phyloP scores from a whole-genome alignment of 2,888 invertebrate species.

The Eurois occulta region DNA sequence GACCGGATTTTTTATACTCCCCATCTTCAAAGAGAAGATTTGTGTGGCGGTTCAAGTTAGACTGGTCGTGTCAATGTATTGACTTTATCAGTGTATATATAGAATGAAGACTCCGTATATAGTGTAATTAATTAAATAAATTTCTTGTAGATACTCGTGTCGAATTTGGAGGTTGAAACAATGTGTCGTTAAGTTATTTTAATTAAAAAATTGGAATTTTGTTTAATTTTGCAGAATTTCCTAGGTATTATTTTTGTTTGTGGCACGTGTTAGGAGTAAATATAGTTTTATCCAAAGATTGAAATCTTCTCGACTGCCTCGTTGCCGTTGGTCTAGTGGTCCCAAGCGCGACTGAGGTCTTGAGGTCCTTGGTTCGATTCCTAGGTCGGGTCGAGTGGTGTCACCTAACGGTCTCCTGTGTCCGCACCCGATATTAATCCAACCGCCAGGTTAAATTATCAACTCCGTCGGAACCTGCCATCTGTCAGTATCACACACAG shows the following conservation, averaged over 20 bases:
- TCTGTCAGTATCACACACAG: too few species aligned
- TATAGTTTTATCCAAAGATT: too few species aligned
- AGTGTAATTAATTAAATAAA: conserved; percentile 44
- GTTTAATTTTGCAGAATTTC: not conserved
- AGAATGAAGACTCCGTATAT: conserved; percentile 4
- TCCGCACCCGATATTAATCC: too few species aligned
- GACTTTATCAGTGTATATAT: conserved; percentile 32
- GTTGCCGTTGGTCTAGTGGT: too few species aligned
- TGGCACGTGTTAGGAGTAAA: not conserved
- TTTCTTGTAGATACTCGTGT: conserved; percentile 20
- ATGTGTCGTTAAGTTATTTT: conserved; percentile 13
- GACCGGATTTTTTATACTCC: not conserved
- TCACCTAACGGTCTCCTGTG: too few species aligned
- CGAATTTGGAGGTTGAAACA: conserved; percentile 7
- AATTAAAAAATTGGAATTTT: not conserved
- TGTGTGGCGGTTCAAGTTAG: conserved; percentile 27
- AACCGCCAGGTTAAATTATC: too few species aligned
- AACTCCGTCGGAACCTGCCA: too few species aligned
- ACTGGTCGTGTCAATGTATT: conserved; percentile 33
- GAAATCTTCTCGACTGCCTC: too few species aligned
- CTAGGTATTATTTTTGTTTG: not conserved
- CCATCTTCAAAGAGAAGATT: conserved; percentile 19
- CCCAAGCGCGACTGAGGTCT: too few species aligned
- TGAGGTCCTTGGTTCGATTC: too few species aligned
- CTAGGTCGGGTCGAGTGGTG: too few species aligned